Evolutionary conservation across 2,797 vertebrate genomes (phyloP), one percentile per base, ranked within the genome.

Genomic region (Sphenopsis melanotis): DNA sequence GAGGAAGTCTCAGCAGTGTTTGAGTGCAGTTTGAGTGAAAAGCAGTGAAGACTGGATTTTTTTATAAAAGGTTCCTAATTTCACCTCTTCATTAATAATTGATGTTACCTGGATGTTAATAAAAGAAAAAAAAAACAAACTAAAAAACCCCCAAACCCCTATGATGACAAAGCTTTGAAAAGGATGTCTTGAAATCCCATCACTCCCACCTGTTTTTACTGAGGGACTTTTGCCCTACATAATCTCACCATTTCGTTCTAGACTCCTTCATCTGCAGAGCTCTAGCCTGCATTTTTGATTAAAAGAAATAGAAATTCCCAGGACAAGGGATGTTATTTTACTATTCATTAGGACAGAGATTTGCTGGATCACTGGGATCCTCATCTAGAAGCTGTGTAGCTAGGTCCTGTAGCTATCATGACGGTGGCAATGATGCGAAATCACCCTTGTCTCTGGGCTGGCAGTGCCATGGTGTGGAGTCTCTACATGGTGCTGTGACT

Each of bases 361-460:
- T 86, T 2, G 3, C 15, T 47, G 23, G 29, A 29, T n/a, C 15
- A 26, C n/a, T 29, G 34, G 13, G 7, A 36, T 66, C 17, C 36
- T 70, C 24, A 18, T 17, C 46, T 20, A 37, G 26, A 52, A 59
- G n/a, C 39, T 44, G 7, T 16, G 37, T 8, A 32, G 18, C 27
- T 23, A 46, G 44, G 23, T 68, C 15, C 16, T 60, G 36, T n/a
- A 83, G 63, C 22, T 69, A 7, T 26, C 18, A 9, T 12, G 9
- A 6, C 0, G 3, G 13, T 30, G 34, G 20, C 49, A 85, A 21
- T 21, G 44, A 27, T 0, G 0, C 4, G 47, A 49, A 34, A 9
- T 14, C 4, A 5, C 37, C 8, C 5, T 29, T 49, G 22, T 21
- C 30, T 12, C 21, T 34, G 17, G 57, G 23, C 41, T 55, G 49